Conservation (phyloP, 2,113 vertebrate genomes). For the Egretta garzetta region DNA sequence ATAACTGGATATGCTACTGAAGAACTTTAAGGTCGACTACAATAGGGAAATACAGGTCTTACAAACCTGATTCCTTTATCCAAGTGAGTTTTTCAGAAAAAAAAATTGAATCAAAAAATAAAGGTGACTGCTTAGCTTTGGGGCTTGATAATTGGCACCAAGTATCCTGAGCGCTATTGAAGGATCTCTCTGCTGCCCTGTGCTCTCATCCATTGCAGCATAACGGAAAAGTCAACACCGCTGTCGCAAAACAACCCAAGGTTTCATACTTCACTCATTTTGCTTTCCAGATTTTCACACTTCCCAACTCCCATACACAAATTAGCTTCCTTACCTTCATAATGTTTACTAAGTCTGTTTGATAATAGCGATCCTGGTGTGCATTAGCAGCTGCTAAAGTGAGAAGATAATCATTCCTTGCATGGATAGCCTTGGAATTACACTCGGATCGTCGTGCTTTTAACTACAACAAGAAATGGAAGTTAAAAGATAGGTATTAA, state of each 20-base stretch:
- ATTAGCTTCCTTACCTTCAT: slow-evolving; percentile 82
- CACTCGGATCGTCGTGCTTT: slow-evolving; percentile 96
- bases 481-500: neutral
- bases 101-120: neutral
- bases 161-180: accelerated
- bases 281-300: neutral
- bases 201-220: accelerated
- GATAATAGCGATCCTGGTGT: slow-evolving; percentile 97
- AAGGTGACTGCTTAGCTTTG: neutral
- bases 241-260: neutral
- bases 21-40: neutral
- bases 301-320: neutral
- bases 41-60: neutral
- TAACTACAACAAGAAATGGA: slow-evolving; percentile 79
- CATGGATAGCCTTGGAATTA: slow-evolving; percentile 95
- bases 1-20: neutral
- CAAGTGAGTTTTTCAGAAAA: neutral
- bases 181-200: neutral
- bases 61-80: neutral
- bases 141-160: neutral
- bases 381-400: slow-evolving; percentile 96
- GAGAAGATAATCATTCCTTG: slow-evolving; percentile 96
- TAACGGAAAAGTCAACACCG: accelerated
- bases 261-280: accelerated
- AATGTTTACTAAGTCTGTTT: slow-evolving; percentile 91